Base-by-base conservation (phyloP, 2,797 vertebrate species). In the Somateria mollissima region DNA sequence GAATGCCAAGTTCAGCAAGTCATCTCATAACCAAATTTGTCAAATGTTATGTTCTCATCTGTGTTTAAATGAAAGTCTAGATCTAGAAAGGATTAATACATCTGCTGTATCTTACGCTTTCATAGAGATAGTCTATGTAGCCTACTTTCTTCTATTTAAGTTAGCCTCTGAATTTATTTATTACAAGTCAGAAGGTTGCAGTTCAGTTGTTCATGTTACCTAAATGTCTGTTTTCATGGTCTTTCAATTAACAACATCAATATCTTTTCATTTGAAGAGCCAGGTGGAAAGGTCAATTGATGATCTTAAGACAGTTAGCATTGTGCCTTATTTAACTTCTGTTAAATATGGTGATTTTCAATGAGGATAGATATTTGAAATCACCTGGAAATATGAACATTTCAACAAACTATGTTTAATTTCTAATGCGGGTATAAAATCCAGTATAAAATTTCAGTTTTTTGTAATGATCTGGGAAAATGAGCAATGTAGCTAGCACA, bases 341-440 rank as follows among this genome's bases (percentile, higher is more conserved):
- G 24, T 62, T 65, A 65, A 45, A 65, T 56, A 41, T 19, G 27
- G 17, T 71, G 6, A 17, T 78, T 82, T 84, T 83, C 45, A 64
- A 0, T 36, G 19, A 66, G 20, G 17, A 58, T 16, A 86, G 25
- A 65, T 51, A 5, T 54, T 87, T 54, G 37, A 79, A 43, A 24
- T 64, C 0, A 0, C 30, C 4, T 19, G 25, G 32, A 53, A 21
- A 43, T 21, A 16, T 28, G 4, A 27, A 19, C 2, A 10, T 64
- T 72, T 83, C 57, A 87, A 62, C 5, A 51, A 60, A 2, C 28
- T 32, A 2, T 24, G 25, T 60, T 49, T 61, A 8, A 41, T 82
- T 83, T 90, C 21, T 80, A 65, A 69, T 53, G 18, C 5, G 56
- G n/a, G 17, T n/a, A 12, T 8, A 72, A 17, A 89, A 72, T 57